These are phyloP conservation scores for Scopus umbretta DNA, from an alignment of 2,113 vertebrate genomes.

Conservation along the genomic window DNA sequence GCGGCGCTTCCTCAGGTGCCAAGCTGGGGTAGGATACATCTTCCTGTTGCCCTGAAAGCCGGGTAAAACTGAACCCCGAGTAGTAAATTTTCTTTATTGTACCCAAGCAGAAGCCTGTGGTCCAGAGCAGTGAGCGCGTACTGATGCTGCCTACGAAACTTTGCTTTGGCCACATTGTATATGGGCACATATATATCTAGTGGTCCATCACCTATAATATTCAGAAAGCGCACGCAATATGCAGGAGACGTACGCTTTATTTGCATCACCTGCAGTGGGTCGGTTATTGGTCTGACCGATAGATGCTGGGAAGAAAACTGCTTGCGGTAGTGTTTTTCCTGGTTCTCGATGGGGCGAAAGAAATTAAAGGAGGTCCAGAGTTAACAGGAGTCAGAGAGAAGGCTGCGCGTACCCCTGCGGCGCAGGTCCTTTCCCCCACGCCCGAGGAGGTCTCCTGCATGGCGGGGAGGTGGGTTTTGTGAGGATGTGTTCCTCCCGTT, in stretches of 20 bases:
- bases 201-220: neutral
- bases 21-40: neutral
- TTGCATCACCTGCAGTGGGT: neutral
- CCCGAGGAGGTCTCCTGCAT: fast-evolving
- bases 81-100: neutral
- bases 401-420: neutral
- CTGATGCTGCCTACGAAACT: neutral
- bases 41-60: neutral
- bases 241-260: neutral
- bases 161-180: neutral
- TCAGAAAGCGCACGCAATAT: neutral
- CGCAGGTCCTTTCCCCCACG: neutral
- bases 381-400: neutral
- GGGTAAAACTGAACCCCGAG: neutral
- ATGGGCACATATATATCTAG: no score
- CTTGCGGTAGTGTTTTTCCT: neutral
- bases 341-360: neutral
- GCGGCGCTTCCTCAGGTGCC: neutral
- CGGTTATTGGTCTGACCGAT: neutral
- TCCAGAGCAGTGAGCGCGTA: neutral
- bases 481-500: neutral
- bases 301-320: neutral
- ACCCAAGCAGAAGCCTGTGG: neutral
- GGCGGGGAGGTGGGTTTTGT: neutral
- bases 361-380: neutral